These are phyloP conservation scores for Turnix velox DNA, from an alignment of 2,113 vertebrate species.

Conservation along the genomic window DNA sequence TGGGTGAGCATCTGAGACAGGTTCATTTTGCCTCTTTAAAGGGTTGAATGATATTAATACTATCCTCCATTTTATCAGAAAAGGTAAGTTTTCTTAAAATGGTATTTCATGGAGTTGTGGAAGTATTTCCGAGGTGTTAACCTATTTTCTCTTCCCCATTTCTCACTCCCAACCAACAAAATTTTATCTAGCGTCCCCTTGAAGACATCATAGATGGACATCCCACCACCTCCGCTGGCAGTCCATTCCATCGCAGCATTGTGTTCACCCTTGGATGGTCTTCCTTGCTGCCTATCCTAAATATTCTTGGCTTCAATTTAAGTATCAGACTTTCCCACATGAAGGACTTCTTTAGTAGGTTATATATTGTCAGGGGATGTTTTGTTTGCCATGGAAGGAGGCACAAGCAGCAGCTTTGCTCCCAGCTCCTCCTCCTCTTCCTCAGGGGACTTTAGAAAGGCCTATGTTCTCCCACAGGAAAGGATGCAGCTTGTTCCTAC, in stretches of 20 bases:
- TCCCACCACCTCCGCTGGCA: neutral
- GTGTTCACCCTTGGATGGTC: neutral
- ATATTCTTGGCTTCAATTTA: neutral
- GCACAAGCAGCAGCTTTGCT: neutral
- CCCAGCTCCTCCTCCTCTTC: neutral
- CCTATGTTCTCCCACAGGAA: constrained; percentile 27
- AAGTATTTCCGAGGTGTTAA: too few relatives aligned
- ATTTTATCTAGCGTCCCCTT: neutral
- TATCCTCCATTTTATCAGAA: neutral
- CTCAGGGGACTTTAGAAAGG: neutral
- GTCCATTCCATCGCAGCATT: neutral
- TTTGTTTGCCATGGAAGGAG: neutral
- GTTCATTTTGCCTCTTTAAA: neutral
- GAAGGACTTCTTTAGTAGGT: neutral
- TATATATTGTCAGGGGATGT: neutral
- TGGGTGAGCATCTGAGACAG: neutral
- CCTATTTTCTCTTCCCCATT: too few relatives aligned
- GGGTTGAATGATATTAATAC: neutral
- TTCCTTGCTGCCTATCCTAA: neutral
- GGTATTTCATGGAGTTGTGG: neutral
- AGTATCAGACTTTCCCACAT: neutral
- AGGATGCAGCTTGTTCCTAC: constrained; percentile 21
- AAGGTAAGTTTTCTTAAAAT: neutral
- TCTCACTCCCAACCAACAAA: neutral
- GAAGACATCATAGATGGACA: neutral